phyloP scores from a whole-genome alignment of 2,797 vertebrate genomes.

The Periophthalmus magnuspinnatus region DNA sequence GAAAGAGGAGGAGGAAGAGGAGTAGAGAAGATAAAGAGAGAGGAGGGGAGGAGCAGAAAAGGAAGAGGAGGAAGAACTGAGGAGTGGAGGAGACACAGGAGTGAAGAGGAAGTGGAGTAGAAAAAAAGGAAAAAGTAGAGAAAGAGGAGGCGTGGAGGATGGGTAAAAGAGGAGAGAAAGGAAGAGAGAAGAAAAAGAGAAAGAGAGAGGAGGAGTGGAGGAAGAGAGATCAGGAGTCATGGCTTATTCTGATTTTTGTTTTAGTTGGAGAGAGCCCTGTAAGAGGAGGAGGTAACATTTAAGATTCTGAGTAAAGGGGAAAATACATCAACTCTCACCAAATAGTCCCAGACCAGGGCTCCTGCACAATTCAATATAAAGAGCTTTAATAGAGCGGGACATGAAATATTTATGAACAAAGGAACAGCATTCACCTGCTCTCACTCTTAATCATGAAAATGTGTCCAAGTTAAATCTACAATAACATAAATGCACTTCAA shows the following conservation, averaged over 20 bases:
- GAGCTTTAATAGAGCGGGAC: too few relatives aligned
- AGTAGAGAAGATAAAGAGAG: conserved; percentile 10
- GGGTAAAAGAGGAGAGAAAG: too few relatives aligned
- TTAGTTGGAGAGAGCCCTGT: neutral
- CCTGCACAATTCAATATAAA: neutral
- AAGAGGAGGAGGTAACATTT: neutral
- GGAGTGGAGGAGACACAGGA: too few relatives aligned
- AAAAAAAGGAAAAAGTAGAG: too few relatives aligned
- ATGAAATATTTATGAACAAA: neutral
- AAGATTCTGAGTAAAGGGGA: neutral
- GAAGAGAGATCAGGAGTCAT: neutral
- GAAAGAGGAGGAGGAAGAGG: neutral
- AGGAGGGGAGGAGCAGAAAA: conserved; percentile 67
- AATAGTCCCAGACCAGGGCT: too few relatives aligned
- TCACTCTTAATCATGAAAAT: neutral
- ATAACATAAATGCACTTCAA: too few relatives aligned
- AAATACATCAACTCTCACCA: neutral
- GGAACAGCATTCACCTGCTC: neutral
- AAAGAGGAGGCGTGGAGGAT: too few relatives aligned
- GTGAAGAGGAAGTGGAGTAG: too few relatives aligned
- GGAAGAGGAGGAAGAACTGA: neutral
- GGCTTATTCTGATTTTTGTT: neutral
- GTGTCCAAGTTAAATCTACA: too few relatives aligned
- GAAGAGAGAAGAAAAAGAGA: neutral
- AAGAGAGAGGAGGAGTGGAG: neutral